Evolutionary conservation across 2,888 invertebrate species (phyloP).

Genomic region (Boloria euphrosyne): DNA sequence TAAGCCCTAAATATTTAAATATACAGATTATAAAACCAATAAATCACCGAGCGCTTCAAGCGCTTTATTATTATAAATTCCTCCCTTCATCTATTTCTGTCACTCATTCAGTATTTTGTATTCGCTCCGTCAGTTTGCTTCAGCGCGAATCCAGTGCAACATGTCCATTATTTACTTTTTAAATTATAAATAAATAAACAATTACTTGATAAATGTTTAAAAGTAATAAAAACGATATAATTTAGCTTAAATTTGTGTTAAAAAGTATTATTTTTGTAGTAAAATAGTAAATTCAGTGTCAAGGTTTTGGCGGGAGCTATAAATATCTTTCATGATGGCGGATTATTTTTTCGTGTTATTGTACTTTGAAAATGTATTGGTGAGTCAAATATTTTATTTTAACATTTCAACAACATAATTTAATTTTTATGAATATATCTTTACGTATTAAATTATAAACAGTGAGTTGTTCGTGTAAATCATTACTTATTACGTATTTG

Average conservation of each 20-base stretch:
- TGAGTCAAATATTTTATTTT: constrained; percentile 33
- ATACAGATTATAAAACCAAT: constrained; percentile 17
- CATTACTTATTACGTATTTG: too few species aligned
- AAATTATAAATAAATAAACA: neutral
- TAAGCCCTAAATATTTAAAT: neutral
- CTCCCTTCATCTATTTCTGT: constrained; percentile 74
- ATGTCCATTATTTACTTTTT: constrained; percentile 4
- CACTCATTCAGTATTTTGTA: constrained; percentile 58
- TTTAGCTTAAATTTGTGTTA: constrained; percentile 13
- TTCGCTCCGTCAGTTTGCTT: constrained; percentile 39
- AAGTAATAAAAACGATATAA: neutral
- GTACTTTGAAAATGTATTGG: constrained; percentile 27
- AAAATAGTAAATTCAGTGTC: constrained; percentile 29
- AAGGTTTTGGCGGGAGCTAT: constrained; percentile 44
- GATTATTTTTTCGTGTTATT: constrained; percentile 32
- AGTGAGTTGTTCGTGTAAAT: too few species aligned
- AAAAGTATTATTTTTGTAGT: neutral
- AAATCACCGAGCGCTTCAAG: constrained; percentile 50
- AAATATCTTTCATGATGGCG: constrained; percentile 45
- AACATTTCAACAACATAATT: too few species aligned
- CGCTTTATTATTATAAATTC: constrained; percentile 49
- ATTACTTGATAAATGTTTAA: constrained; percentile 4
- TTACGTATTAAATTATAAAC: too few species aligned
- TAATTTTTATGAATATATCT: too few species aligned
- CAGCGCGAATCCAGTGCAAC: constrained; percentile 47